Conservation (phyloP, 2,797 vertebrate genomes). For the Anolis apletophallus region DNA sequence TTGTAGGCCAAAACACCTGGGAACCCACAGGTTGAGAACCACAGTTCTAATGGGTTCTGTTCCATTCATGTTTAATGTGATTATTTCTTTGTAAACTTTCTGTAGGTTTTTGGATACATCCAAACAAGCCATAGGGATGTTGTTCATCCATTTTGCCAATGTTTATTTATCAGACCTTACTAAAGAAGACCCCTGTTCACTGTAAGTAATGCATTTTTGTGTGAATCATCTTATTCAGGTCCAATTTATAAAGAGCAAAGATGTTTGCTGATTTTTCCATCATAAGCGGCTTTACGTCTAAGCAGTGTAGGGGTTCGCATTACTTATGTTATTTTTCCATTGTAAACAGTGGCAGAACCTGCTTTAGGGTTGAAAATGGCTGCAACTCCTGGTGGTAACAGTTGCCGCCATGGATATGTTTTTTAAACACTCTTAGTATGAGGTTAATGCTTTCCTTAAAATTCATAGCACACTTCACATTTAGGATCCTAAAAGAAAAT, state of each 20-base stretch:
- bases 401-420: not conserved
- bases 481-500: not conserved
- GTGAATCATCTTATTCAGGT: not conserved
- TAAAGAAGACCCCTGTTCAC: conserved; percentile 95
- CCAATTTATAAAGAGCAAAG: not conserved
- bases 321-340: not conserved
- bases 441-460: not conserved
- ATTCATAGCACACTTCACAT: not conserved
- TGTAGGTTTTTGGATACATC: conserved; percentile 98
- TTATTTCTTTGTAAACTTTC: conserved; percentile 55
- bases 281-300: not conserved
- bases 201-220: conserved; percentile 83
- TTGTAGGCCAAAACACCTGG: no score
- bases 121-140: conserved; percentile 99
- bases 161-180: conserved; percentile 97
- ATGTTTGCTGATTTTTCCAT: not conserved
- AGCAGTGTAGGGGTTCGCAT: not conserved
- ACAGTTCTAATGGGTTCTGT: not conserved
- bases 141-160: conserved; percentile 99
- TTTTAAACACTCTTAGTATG: not conserved
- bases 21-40: no score
- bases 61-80: conserved; percentile 14
- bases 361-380: not conserved
- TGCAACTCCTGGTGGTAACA: not conserved
- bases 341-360: not conserved